Base-by-base conservation (phyloP, 2,888 invertebrate species). In the Camponotus fellah region DNA sequence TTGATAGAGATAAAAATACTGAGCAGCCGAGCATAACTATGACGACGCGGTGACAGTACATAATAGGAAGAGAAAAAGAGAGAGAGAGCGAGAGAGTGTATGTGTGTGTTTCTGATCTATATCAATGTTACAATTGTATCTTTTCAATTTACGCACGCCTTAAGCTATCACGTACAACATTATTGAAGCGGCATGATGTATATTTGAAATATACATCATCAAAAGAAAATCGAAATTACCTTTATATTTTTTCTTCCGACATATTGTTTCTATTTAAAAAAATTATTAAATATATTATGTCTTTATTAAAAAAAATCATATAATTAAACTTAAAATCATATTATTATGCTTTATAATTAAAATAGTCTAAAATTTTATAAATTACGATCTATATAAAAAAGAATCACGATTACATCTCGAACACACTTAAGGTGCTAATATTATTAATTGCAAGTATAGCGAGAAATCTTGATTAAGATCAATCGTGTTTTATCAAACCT, bases 131-230 rank as follows among this genome's bases (percentile, higher is more conserved):
- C 37, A 37, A 32, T 46, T 43, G 32, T 34, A 43, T 21, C 58
- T 53, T 76, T 76, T 53, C 17, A 76, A 76, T 65, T 75, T 64
- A 64, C 17, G 12, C 21, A 37, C 1, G 65, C 76, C 49, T 66
- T n/a, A 49, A 66, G 65, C 49, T 49, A 34, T 43, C 26, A 26
- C 17, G 49, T 43, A n/a, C 9, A 46, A 17, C 34, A 37, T 65
- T 65, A 12, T 46, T 21, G 12, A 66, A 37, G 9, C 17, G 4
- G 5, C 21, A 74, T 12, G n/a, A 37, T 26, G 9, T 17, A 74
- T 2, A 21, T 14, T n/a, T 2, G n/a, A 64, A 12, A n/a, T 62
- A 62, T 26, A 26, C 26, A 43, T 32, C 0, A 12, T 10, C 21
- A 34, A n/a, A 14, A 46, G 14, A 76, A 75, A 64, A 65, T 37